phyloP scores from a whole-genome alignment of 2,113 vertebrate genomes.

The Chrysemys picta region DNA sequence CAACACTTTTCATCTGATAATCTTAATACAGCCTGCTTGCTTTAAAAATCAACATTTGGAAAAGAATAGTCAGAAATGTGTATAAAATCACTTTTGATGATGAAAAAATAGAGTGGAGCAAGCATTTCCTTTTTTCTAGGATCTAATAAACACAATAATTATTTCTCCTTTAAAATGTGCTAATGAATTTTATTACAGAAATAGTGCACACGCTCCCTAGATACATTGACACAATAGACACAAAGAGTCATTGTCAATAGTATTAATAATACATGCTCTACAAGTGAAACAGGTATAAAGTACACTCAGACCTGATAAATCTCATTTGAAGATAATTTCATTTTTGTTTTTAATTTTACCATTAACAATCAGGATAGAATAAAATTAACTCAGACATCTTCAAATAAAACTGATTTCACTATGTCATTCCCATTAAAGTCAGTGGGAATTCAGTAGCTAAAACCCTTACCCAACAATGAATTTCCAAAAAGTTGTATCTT shows the following conservation, averaged over 20 bases:
- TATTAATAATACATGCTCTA: conserved; percentile 55
- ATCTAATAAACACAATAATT: background rate
- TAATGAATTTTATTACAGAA: conserved; percentile 7
- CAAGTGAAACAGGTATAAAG: conserved; percentile 33
- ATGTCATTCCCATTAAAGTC: conserved; percentile 55
- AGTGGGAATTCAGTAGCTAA: conserved; percentile 13
- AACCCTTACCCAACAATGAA: background rate
- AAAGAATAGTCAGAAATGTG: background rate
- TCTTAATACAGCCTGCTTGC: background rate
- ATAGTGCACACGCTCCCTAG: conserved; percentile 49
- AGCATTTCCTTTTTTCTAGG: background rate
- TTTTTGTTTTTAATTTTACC: background rate
- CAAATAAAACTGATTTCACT: conserved; percentile 11
- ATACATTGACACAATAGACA: conserved; percentile 68
- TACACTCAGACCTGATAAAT: background rate
- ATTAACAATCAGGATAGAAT: background rate
- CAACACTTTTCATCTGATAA: background rate
- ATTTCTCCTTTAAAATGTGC: background rate
- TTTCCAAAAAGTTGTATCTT: background rate
- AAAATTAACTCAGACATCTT: background rate
- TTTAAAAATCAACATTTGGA: background rate
- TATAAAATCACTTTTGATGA: background rate
- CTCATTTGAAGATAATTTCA: background rate
- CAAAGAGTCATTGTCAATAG: conserved; percentile 73
- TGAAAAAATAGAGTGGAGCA: background rate